Conservation (phyloP, 1,140 invertebrate species). For the Lepidurus packardi region DNA sequence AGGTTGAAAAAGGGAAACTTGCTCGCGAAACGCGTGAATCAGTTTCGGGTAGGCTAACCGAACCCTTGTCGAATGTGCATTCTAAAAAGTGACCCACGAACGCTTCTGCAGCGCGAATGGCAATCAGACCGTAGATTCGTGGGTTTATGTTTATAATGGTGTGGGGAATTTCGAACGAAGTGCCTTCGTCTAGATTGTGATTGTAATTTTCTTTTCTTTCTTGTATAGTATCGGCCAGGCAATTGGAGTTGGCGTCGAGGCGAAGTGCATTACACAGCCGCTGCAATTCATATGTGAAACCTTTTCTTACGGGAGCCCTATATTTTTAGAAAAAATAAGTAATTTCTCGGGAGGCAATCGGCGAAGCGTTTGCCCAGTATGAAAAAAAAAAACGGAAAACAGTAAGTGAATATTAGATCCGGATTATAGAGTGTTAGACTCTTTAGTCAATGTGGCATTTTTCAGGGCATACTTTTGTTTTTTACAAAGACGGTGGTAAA, state of each 20-base stretch:
- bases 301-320: background rate
- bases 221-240: slow-evolving; percentile 82
- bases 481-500: background rate
- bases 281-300: slow-evolving; percentile 82
- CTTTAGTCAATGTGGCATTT: slow-evolving; percentile 5
- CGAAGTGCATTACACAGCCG: slow-evolving; percentile 83
- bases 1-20: too few relatives aligned
- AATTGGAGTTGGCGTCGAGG: slow-evolving; percentile 84
- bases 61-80: background rate
- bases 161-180: background rate
- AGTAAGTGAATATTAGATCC: background rate
- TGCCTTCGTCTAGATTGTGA: slow-evolving; percentile 64
- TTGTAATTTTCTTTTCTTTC: slow-evolving; percentile 44
- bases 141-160: too few relatives aligned
- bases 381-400: background rate
- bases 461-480: background rate
- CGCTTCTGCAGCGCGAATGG: background rate
- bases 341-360: background rate
- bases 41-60: too few relatives aligned
- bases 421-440: background rate
- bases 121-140: background rate
- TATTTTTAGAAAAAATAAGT: background rate
- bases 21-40: too few relatives aligned
- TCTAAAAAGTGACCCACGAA: background rate
- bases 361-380: background rate